Conservation (phyloP, 2,888 invertebrate species). For the Mesorhabditis sp. region DNA sequence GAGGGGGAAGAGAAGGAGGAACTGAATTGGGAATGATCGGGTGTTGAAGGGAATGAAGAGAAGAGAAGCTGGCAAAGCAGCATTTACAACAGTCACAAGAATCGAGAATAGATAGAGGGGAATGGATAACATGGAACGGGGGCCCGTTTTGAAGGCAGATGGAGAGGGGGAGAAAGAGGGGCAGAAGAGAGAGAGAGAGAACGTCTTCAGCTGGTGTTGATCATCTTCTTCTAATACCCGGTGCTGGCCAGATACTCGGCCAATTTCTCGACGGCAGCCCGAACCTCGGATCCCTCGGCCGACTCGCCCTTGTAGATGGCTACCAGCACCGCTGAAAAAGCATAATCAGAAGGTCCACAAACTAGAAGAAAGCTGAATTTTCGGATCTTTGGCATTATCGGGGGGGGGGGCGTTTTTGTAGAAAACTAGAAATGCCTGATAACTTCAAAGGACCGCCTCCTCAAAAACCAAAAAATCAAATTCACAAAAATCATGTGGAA, state of each 20-base stretch:
- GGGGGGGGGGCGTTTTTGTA: no score
- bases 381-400: no score
- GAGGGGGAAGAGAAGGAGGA: no score
- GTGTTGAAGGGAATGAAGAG: no score
- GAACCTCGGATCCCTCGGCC: slow-evolving; percentile 31
- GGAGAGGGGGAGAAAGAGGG: background rate
- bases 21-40: no score
- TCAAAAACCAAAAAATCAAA: no score
- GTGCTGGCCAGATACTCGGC: slow-evolving; percentile 23
- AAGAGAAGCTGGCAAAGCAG: no score
- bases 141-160: slow-evolving; percentile 3
- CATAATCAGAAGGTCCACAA: background rate
- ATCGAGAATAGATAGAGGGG: no score
- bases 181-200: background rate
- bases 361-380: no score
- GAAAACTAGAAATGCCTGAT: background rate
- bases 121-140: no score
- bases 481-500: no score
- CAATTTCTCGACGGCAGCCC: slow-evolving; percentile 43
- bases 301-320: slow-evolving; percentile 41
- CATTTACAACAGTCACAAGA: no score
- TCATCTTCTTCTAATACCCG: slow-evolving; percentile 22
- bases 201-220: background rate
- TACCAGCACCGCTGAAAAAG: slow-evolving; percentile 35
- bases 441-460: background rate